Percentiles rank a stretch among this genome's conserved stretches.
phyloP scores from a whole-genome alignment of 2,113 vertebrate species.

The Hymenochirus boettgeri region DNA sequence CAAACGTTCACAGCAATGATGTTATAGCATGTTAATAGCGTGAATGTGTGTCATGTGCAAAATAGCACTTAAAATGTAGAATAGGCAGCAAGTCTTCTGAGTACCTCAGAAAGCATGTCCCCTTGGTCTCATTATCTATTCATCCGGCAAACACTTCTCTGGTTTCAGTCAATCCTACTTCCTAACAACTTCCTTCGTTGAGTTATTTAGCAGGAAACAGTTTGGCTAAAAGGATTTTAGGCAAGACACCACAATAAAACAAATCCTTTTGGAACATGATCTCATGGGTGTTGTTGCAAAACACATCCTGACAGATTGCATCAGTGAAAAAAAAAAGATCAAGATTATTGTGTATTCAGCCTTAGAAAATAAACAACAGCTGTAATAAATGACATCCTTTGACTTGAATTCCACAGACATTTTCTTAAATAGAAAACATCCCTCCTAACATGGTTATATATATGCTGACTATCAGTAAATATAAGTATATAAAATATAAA shows the following conservation, averaged over 20 bases:
- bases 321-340: conserved; percentile 8
- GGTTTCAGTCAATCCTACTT: neutral
- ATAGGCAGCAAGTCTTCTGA: too few species aligned
- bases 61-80: too few species aligned
- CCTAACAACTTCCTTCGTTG: neutral
- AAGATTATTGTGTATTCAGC: conserved; percentile 19
- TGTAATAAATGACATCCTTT: neutral
- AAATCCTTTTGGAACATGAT: conserved; percentile 10
- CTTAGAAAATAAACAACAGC: conserved; percentile 27
- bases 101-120: too few species aligned
- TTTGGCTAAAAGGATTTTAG: conserved; percentile 5
- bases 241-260: conserved; percentile 1
- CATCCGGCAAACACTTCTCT: neutral
- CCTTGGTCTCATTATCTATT: neutral
- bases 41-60: too few species aligned
- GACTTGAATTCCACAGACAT: too few species aligned
- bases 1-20: too few species aligned
- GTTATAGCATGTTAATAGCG: too few species aligned
- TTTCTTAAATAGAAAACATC: too few species aligned
- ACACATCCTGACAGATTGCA: conserved; percentile 15
- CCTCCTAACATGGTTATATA: too few species aligned
- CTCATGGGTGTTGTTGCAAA: conserved; percentile 19
- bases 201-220: neutral
- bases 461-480: too few species aligned
- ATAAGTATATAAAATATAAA: too few species aligned